phyloP scores from a whole-genome alignment of 2,113 vertebrate genomes.

The Clarias gariepinus region DNA sequence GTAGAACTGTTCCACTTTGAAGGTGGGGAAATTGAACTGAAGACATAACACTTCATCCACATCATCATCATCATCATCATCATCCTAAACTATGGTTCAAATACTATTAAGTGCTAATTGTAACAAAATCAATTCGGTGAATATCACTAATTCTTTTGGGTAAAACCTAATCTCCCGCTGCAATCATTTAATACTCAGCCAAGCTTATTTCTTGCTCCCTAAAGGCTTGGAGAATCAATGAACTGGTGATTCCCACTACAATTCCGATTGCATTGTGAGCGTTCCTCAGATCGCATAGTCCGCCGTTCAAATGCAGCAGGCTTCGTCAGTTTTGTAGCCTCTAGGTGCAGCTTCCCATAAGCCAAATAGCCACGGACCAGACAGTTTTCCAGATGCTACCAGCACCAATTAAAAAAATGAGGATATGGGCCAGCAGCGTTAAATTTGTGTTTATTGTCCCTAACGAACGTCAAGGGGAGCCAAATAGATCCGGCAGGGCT shows the following conservation, averaged over 20 bases:
- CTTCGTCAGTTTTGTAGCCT: constrained; percentile 25
- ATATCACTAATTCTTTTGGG: constrained; percentile 27
- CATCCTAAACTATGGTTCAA: constrained; percentile 11
- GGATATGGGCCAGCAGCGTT: constrained; percentile 45
- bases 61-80: constrained; percentile 12
- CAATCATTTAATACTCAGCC: constrained; percentile 47
- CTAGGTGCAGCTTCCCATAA: constrained; percentile 29
- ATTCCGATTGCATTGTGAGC: background rate
- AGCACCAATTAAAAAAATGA: constrained; percentile 44
- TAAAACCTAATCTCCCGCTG: constrained; percentile 31
- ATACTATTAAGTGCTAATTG: constrained; percentile 12
- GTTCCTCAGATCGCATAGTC: constrained; percentile 18
- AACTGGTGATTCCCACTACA: constrained; percentile 40
- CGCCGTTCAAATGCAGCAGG: constrained; percentile 19
- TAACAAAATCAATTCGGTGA: background rate
- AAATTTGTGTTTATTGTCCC: constrained; percentile 51
- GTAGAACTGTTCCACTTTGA: constrained; percentile 6
- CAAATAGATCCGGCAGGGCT: constrained; percentile 50
- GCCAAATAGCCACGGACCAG: constrained; percentile 24
- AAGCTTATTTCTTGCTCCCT: constrained; percentile 24
- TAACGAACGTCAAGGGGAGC: constrained; percentile 51
- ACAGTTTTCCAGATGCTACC: constrained; percentile 50
- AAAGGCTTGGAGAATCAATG: constrained; percentile 47
- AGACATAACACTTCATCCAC: background rate
- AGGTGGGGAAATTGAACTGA: constrained; percentile 25